Evolutionary conservation across 2,113 vertebrate species (phyloP), one percentile per base, ranked within the genome.

Genomic region (Gallinago media): DNA sequence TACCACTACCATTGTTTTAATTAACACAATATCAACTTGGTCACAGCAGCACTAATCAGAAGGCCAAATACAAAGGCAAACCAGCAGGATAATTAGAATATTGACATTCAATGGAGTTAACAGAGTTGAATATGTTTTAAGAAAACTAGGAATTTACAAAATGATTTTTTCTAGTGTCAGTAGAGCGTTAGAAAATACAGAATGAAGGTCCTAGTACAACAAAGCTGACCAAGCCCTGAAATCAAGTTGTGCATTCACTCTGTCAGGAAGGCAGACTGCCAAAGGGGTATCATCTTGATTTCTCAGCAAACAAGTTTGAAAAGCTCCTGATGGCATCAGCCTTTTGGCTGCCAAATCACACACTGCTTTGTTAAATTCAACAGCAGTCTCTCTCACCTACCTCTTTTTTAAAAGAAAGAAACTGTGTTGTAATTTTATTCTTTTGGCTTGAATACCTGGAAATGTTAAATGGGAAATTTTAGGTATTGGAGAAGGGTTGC

Each of bases 281-380:
- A 92, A 93, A 79, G 1, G 2, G 26, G 34, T 93, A 95, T 96
- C 87, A 58, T 88, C 81, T 92, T 94, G 81, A 96, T 95, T 96
- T 92, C 87, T 83, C 71, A 73, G 54, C 77, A 95, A 91, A 81
- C 80, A 95, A 89, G 54, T 76, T 63, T 91, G 71, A 94, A 96
- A 96, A 96, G 23, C 56, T 79, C 67, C 71, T 91, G 81, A 93
- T 82, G 91, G 44, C 58, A 89, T 87, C 47, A 79, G 70, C 23
- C 32, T 86, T 92, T 84, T 3, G 8, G 68, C 91, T 94, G 89
- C 71, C 75, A 96, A 94, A 96, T 93, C 77, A 85, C 74, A 85
- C 11, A 65, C 6, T 36, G 13, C 40, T 88, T 87, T 91, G 19
- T 66, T 85, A 91, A 91, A 87, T 54, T 76, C 81, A 82, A 46